phyloP scores from a whole-genome alignment of 2,113 vertebrate species.

The Nothobranchius kuhntae region DNA sequence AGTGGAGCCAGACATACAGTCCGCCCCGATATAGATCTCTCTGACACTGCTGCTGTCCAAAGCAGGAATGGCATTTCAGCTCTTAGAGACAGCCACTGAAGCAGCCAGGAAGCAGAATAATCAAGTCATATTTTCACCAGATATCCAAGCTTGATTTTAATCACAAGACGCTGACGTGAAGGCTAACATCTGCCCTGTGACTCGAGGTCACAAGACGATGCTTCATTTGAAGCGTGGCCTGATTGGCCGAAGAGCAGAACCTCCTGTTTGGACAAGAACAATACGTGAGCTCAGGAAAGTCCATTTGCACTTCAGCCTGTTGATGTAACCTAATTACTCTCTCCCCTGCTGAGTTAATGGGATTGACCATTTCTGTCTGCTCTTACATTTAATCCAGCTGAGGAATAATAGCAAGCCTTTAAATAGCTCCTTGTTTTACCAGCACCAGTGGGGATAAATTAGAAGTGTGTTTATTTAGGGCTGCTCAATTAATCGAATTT shows the following conservation, averaged over 20 bases:
- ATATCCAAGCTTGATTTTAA: slow-evolving; percentile 27
- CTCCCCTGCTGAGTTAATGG: slow-evolving; percentile 60
- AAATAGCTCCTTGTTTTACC: slow-evolving; percentile 12
- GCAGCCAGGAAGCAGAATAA: slow-evolving; percentile 40
- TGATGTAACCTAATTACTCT: slow-evolving; percentile 32
- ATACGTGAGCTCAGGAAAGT: not conserved
- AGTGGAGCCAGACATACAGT: slow-evolving; percentile 67
- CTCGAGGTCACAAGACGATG: slow-evolving; percentile 12
- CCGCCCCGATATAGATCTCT: slow-evolving; percentile 63
- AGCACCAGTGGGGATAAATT: not conserved
- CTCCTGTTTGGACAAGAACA: slow-evolving; percentile 3
- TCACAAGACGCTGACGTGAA: slow-evolving; percentile 27
- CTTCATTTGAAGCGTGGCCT: slow-evolving; percentile 1
- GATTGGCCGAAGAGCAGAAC: not conserved
- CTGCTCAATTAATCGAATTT: too few species aligned
- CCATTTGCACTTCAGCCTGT: slow-evolving; percentile 11
- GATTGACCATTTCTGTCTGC: slow-evolving; percentile 34
- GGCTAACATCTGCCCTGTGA: not conserved
- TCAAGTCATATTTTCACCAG: slow-evolving; percentile 49
- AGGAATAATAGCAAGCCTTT: slow-evolving; percentile 29
- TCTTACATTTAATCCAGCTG: slow-evolving; percentile 59
- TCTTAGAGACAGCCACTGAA: slow-evolving; percentile 43
- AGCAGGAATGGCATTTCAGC: slow-evolving; percentile 63
- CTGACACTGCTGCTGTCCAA: slow-evolving; percentile 62
- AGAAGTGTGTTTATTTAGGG: not conserved